Conservation (phyloP, 2,888 invertebrate species). For the Trachelus iudaicus region DNA sequence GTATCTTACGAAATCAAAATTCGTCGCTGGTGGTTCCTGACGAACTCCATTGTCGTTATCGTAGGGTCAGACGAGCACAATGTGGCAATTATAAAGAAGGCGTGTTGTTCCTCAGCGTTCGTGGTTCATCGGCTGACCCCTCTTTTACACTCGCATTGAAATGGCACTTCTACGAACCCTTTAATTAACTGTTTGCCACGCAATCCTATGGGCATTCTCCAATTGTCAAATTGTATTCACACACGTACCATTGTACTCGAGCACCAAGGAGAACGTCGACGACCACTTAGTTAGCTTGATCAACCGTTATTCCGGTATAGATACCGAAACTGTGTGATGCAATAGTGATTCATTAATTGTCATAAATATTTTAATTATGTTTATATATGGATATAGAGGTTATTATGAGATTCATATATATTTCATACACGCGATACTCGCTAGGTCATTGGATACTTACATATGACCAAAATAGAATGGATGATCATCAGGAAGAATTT, state of each 20-base stretch:
- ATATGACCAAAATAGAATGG: background rate
- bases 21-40: background rate
- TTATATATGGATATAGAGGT: background rate
- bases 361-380: background rate
- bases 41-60: background rate
- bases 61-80: background rate
- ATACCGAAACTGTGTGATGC: background rate
- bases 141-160: slow-evolving; percentile 2
- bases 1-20: background rate
- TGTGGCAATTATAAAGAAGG: slow-evolving; percentile 29
- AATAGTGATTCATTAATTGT: background rate
- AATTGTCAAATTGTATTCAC: background rate
- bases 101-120: slow-evolving; percentile 26
- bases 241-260: background rate
- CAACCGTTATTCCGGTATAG: background rate
- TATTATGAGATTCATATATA: background rate
- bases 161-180: slow-evolving; percentile 35
- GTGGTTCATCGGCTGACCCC: slow-evolving; percentile 41
- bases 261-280: background rate
- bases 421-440: background rate
- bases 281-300: background rate
- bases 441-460: background rate
- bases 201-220: slow-evolving; percentile 24
- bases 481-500: background rate
- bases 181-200: slow-evolving; percentile 38